Evolutionary conservation across 2,888 invertebrate genomes (phyloP), one percentile per base, ranked within the genome.

Genomic region (Autographa pulchrina): DNA sequence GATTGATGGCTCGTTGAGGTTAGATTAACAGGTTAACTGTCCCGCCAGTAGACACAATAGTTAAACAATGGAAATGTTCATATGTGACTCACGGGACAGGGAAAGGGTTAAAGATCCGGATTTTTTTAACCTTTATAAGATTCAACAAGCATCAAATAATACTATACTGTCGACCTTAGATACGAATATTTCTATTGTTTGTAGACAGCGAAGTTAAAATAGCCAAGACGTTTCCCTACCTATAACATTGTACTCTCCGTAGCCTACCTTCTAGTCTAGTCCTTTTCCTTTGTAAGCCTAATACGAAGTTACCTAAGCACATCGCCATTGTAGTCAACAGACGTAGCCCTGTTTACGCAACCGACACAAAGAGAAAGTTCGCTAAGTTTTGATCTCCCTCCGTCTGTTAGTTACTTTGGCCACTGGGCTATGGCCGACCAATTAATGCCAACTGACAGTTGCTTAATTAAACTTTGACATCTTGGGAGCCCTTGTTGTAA

Each of bases 381-480:
- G 73, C 76, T 54, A 75, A 77, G 76, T 80, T 84, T 76, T 68
- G 75, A 79, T 76, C 84, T 75, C 59, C 62, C 85, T 75, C 59
- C 62, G 76, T 78, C 75, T 75, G 68, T 11, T 52, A 72, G 62
- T 75, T 77, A 62, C 64, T 13, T 41, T 43, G 68, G 62, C 70
- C 43, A 43, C n/a, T 48, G 48, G 63, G 66, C 67, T 56, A 11
- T 65, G 61, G 31, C 54, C 65, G 62, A 65, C 72, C 74, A 80
- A 81, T 80, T 81, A 81, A 78, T 61, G 74, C 66, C 73, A 66
- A 69, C 74, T 74, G 79, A 74, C 79, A 81, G 74, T 56, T 69
- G 62, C 38, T 65, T 81, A 78, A 80, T 80, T 80, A 74, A 80
- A 81, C 74, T 80, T 78, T 74, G 68, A 48, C 67, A 78, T 74